Base-by-base conservation (phyloP, 1,140 invertebrate species). In the Scaptomyza montana region DNA sequence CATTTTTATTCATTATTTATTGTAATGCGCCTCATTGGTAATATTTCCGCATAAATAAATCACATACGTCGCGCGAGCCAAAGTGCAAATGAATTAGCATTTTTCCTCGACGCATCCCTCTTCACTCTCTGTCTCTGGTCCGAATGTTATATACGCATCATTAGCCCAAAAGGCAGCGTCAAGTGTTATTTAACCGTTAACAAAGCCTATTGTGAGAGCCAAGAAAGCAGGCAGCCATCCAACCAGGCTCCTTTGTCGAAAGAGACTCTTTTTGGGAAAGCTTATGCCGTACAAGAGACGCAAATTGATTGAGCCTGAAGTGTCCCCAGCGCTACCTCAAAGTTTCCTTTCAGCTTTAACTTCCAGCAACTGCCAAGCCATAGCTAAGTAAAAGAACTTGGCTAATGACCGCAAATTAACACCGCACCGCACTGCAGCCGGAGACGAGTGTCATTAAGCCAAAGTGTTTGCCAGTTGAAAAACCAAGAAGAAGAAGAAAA, bases 351-450 rank as follows among this genome's bases (percentile, higher is more conserved):
- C 39, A 43, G 12, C 39, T 25, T 2, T 4, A 25, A 25, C 39
- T 39, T 1, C 33, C 33, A 36, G 3, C 9, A 36, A 39, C 33
- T 21, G 13, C 30, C 47, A 16, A 36, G 43, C 46, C 46, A 33
- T 39, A 57, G 33, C 66, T 53, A 43, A 43, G 59, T 30, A 67
- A 56, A 67, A 73, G 77, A 84, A 70, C 74, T 79, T 71, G 78
- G 82, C 82, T 85, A 85, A 85, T 85, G 80, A 87, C 80, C 65
- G 82, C 80, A 85, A 81, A 85, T 85, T 85, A 86, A 85, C 80
- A 86, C 80, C 66, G 80, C 61, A 57, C 78, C 61, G 65, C 67
- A 68, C 21, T 25, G 78, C 69, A 68, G 81, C 73, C 63, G 56
- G 54, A 76, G 72, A 76, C 73, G 81, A 85, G 82, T 77, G 77